These are phyloP conservation scores for Tachysurus vachellii DNA, from an alignment of 2,113 vertebrate species.

Conservation along the genomic window DNA sequence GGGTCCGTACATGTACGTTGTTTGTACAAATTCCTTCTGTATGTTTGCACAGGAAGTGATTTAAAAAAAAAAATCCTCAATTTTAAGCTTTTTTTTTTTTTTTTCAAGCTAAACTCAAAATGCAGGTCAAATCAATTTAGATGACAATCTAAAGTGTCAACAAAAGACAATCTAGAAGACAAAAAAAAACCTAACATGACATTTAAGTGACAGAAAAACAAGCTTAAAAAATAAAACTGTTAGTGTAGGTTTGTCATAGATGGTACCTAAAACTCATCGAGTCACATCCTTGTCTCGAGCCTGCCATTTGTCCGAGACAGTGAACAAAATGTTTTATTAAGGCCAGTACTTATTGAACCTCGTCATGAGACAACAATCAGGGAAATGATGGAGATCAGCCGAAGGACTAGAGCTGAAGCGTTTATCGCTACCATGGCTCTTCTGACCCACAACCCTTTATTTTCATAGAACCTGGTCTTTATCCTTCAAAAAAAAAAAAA, in stretches of 20 bases:
- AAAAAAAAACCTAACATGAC: not conserved
- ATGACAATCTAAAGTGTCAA: not conserved
- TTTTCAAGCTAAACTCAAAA: not conserved
- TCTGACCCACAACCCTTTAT: not conserved
- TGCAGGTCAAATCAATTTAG: slow-evolving; percentile 9
- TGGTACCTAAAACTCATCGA: not conserved
- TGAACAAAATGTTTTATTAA: not conserved
- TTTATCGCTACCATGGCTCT: not conserved
- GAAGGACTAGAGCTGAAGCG: not conserved
- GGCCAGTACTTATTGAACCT: not conserved
- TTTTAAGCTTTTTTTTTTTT: not conserved
- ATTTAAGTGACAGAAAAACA: not conserved
- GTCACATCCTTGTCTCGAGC: not conserved
- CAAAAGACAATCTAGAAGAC: not conserved
- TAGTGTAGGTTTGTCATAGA: not conserved
- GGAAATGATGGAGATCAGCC: not conserved
- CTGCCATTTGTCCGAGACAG: not conserved
- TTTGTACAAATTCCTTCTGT: not conserved
- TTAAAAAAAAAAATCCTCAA: not conserved
- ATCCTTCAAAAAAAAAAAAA: not conserved
- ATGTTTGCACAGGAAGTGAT: not conserved
- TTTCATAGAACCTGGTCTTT: not conserved
- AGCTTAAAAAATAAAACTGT: too few species aligned
- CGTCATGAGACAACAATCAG: not conserved
- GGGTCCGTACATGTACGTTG: not conserved